Percentiles rank a stretch among this genome's conserved stretches.
Conservation (phyloP, 2,797 vertebrate species). For the Carapus acus region DNA sequence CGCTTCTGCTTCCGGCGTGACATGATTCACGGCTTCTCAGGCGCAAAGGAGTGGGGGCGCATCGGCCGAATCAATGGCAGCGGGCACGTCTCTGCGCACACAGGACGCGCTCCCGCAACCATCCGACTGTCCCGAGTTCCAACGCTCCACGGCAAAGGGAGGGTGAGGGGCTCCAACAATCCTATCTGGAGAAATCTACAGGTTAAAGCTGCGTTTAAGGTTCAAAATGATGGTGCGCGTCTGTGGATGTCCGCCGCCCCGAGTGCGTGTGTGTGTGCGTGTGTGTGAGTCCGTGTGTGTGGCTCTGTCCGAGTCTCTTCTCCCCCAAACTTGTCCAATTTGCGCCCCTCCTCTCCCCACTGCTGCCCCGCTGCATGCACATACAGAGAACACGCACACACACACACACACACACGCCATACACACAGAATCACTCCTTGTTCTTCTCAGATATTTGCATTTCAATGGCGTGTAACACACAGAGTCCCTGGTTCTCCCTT, state of each 20-base stretch:
- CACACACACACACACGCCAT: constrained; percentile 41
- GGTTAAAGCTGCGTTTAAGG: too few relatives aligned
- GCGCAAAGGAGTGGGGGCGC: constrained; percentile 66
- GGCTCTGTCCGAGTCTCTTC: constrained; percentile 76
- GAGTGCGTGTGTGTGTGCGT: constrained; percentile 51
- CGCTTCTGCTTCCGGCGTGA: constrained; percentile 84
- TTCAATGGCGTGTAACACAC: constrained; percentile 80
- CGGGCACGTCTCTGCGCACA: constrained; percentile 51
- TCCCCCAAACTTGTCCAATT: constrained; percentile 77
- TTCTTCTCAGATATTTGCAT: constrained; percentile 81
- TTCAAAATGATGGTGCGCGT: constrained; percentile 10
- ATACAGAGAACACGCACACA: constrained; percentile 52
- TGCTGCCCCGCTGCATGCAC: constrained; percentile 65
- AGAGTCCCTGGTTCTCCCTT: constrained; percentile 58
- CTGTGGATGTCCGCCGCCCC: constrained; percentile 55
- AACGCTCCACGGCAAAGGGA: neutral
- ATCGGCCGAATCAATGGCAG: constrained; percentile 59
- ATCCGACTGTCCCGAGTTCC: constrained; percentile 38
- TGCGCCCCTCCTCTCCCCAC: constrained; percentile 68
- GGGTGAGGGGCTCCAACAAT: neutral
- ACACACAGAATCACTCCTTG: constrained; percentile 78
- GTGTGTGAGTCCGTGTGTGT: constrained; percentile 54
- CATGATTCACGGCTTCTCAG: constrained; percentile 77
- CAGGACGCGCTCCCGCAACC: constrained; percentile 43
- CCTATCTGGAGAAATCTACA: too few relatives aligned